phyloP scores from a whole-genome alignment of 2,113 vertebrate species.

The Boleophthalmus pectinirostris region DNA sequence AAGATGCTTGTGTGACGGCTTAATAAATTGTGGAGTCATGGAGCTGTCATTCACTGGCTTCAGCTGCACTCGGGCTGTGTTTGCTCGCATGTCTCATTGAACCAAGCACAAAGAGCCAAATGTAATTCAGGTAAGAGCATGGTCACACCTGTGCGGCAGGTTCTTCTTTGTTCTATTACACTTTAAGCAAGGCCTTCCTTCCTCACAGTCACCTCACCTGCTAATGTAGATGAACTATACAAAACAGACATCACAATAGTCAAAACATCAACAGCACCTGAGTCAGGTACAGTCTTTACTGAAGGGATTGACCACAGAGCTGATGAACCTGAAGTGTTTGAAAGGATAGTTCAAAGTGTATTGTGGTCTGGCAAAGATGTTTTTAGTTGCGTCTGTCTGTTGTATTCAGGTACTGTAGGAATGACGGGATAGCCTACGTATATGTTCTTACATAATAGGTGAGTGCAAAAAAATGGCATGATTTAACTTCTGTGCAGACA shows the following conservation, averaged over 20 bases:
- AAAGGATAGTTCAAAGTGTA: slow-evolving; percentile 7
- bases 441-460: not conserved
- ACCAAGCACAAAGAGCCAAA: not conserved
- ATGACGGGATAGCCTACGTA: slow-evolving; percentile 23
- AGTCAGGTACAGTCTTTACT: slow-evolving; percentile 3
- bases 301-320: not conserved
- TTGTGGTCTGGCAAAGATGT: slow-evolving; percentile 10
- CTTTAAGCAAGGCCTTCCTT: slow-evolving; percentile 8
- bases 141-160: slow-evolving; percentile 40
- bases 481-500: too few species aligned
- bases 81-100: not conserved
- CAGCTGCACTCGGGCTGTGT: not conserved
- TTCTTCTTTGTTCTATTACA: slow-evolving; percentile 18
- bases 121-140: not conserved
- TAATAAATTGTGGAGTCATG: not conserved
- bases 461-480: not conserved
- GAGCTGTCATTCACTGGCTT: not conserved
- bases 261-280: not conserved
- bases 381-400: not conserved
- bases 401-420: slow-evolving; percentile 15
- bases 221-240: not conserved
- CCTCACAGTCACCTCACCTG: not conserved
- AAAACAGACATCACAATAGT: not conserved
- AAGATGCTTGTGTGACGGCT: not conserved
- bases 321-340: slow-evolving; percentile 1